Evolutionary conservation across 2,888 invertebrate species (phyloP), one percentile per base, ranked within the genome.

Genomic region (Drosophila siamana): DNA sequence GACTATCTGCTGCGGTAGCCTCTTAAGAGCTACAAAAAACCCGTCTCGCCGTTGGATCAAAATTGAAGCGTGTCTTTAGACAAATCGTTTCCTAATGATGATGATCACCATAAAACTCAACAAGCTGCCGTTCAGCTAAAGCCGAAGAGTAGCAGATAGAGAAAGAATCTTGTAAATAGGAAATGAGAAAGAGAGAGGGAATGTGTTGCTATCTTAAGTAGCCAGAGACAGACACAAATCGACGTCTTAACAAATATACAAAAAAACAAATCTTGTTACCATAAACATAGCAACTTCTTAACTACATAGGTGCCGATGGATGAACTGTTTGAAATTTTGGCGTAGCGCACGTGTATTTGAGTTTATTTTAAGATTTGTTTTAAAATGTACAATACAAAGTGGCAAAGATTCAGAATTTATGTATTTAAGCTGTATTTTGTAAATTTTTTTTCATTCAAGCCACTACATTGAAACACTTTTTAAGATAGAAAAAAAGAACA

Each of bases 21-120:
- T 44, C 19, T 40, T 24, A 3, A 3, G 19, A 19, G 19, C 43
- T 43, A 24, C 15, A 50, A 55, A 47, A 75, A 74, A 78, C 73
- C 56, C 72, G 77, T 76, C 77, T 71, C 15, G 28, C 9, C 47
- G n/a, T 43, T 51, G 36, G 55, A 36, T 70, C 7, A 8, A 67
- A 74, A 43, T 48, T 56, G 73, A 68, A 77, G 68, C 67, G 68
- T 61, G 60, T 77, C 68, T 75, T 61, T 61, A 28, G 19, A 50
- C 55, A 57, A 67, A 80, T 77, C 78, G 78, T 52, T 80, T 71
- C 60, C 78, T 69, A 84, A 83, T 83, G 84, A 67, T 36, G 63
- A 67, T 36, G 63, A 59, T 40, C 57, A 59, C 43, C 76, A 64
- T 79, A 66, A 76, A 75, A 55, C 70, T 65, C 48, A 70, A 74